Evolutionary conservation across 2,888 invertebrate genomes (phyloP).

Genomic region (Cryptocheilus praepositus): DNA sequence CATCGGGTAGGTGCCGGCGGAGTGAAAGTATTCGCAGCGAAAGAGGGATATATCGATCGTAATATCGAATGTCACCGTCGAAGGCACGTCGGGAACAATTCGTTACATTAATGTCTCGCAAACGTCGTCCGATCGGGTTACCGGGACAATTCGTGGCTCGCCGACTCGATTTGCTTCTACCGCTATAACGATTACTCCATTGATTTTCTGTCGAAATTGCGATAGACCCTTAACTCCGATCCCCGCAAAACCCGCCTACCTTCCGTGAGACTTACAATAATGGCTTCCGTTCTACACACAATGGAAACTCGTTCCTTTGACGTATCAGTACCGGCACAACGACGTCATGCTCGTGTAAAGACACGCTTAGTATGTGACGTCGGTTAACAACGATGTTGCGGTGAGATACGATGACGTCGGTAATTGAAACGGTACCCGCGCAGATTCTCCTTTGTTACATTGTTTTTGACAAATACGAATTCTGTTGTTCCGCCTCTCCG

Average conservation of each 20-base stretch:
- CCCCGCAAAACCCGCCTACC: neutral
- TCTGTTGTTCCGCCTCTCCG: too few relatives aligned
- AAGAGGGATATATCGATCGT: neutral
- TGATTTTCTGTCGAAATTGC: conserved; percentile 46
- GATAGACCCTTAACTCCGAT: conserved; percentile 16
- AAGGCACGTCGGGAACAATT: neutral
- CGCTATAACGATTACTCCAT: conserved; percentile 29
- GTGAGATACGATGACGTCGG: too few relatives aligned
- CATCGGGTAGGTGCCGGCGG: too few relatives aligned
- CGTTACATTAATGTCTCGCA: conserved; percentile 13
- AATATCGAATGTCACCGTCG: neutral
- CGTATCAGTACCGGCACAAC: neutral
- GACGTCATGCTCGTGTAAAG: too few relatives aligned
- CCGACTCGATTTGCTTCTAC: conserved; percentile 26
- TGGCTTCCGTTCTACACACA: conserved; percentile 24
- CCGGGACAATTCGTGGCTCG: conserved; percentile 9
- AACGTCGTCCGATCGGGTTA: conserved; percentile 23
- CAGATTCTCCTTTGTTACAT: too few relatives aligned
- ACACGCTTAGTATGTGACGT: too few relatives aligned
- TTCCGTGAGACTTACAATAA: conserved; percentile 24
- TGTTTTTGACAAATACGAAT: too few relatives aligned
- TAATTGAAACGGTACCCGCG: too few relatives aligned
- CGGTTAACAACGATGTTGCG: too few relatives aligned
- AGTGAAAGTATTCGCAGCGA: too few relatives aligned
- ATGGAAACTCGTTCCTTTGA: conserved; percentile 25